Base-by-base conservation (phyloP, 2,797 vertebrate genomes). In the Danio jaintianensis region DNA sequence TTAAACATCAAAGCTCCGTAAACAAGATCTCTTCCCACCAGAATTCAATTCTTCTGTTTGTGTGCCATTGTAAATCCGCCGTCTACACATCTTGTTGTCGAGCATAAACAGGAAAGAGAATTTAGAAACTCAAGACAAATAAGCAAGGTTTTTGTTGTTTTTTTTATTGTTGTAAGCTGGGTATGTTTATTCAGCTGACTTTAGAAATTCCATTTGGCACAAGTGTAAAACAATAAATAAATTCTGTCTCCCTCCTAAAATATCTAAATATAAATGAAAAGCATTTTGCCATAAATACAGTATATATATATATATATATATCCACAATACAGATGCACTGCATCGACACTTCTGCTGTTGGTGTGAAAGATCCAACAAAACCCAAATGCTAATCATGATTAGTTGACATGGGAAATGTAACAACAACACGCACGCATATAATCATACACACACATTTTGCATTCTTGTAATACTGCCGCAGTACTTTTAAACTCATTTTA, bases 201-300 rank as follows among this genome's bases (percentile, higher is more conserved):
- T 86, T 85, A 88, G 67, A 92, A 93, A 93, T 92, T 92, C 89
- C 90, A 91, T 82, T 95, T 95, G 94, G 93, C 94, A 95, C 93
- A 93, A 90, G 90, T 91, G 87, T 92, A 93, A 89, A 91, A 91
- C 92, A 92, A 93, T 93, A 94, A 94, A 93, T 92, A 91, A 86
- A 90, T 91, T 84, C 78, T 92, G 92, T 91, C 86, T 91, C 87
- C 89, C 84, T 91, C 83, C 80, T 80, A 83, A 83, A 87, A 90
- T 89, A 87, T 92, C 92, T 93, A 93, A 94, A 95, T 95, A 95
- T 95, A 95, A 94, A 94, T 92, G 87, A 88, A 92, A 91, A 92
- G 80, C 91, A 93, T 89, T 92, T 87, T 90, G 88, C 92, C 95
- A 95, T 95, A 95, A 95, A 95, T 95, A 95, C 87, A 88, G 86